Conservation (phyloP, 2,113 vertebrate species). For the Chelonoidis abingdonii region DNA sequence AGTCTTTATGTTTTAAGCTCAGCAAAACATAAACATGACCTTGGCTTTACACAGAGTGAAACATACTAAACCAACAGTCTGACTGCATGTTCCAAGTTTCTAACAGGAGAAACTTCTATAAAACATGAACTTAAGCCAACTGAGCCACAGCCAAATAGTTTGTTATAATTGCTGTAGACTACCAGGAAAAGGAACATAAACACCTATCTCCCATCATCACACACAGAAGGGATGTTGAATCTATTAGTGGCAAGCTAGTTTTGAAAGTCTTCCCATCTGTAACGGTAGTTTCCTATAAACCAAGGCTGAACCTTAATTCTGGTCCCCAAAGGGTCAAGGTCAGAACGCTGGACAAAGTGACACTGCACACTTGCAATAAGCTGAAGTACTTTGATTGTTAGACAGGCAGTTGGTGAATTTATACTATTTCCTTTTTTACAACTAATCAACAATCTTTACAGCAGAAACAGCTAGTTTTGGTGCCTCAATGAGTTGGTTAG, state of each 20-base stretch:
- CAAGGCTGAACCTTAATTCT: neutral
- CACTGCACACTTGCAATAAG: neutral
- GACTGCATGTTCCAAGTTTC: constrained; percentile 36
- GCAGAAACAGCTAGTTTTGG: constrained; percentile 43
- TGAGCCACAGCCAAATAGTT: neutral
- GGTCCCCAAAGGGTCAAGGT: neutral
- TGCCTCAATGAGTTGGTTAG: constrained; percentile 51
- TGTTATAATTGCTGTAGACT: neutral
- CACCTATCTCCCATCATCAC: accelerated
- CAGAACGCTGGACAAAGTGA: neutral
- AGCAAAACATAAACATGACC: constrained; percentile 2
- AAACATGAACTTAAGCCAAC: constrained; percentile 60
- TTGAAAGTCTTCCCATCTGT: neutral
- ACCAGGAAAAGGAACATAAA: neutral
- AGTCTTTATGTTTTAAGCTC: constrained; percentile 17
- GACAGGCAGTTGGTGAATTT: neutral
- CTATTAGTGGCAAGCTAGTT: neutral
- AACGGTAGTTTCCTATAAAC: neutral
- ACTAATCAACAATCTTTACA: constrained; percentile 53
- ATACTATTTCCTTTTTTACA: constrained; percentile 10
- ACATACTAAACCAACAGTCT: constrained; percentile 57
- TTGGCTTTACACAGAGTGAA: constrained; percentile 19
- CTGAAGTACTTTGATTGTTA: neutral
- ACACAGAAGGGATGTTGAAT: accelerated
- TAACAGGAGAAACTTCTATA: constrained; percentile 55